phyloP scores from a whole-genome alignment of 2,888 invertebrate genomes.

The Thymelicus sylvestris region DNA sequence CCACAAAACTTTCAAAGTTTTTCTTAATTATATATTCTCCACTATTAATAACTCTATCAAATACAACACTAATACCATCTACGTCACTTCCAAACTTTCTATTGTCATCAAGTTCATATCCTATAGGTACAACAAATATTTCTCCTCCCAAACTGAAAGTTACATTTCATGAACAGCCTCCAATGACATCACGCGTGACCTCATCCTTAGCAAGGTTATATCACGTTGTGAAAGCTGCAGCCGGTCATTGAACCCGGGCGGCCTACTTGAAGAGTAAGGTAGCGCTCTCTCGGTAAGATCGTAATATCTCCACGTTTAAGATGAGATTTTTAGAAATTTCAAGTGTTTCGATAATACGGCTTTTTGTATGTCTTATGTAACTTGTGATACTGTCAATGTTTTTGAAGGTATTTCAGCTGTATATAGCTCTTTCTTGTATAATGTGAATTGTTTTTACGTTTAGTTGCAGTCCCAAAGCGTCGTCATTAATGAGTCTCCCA shows the following conservation, averaged over 20 bases:
- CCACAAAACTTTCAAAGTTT: background rate
- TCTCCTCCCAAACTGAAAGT: slow-evolving; percentile 26
- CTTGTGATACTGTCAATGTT: background rate
- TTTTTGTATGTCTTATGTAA: background rate
- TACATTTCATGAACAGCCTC: slow-evolving; percentile 30
- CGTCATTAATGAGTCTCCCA: too few relatives aligned
- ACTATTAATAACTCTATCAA: background rate
- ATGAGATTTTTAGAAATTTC: slow-evolving; percentile 33
- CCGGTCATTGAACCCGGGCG: slow-evolving; percentile 61
- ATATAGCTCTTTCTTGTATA: background rate
- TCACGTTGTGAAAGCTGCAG: slow-evolving; percentile 59
- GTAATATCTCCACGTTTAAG: slow-evolving; percentile 4
- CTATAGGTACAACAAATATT: background rate
- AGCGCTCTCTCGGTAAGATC: slow-evolving; percentile 31
- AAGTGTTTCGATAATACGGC: background rate
- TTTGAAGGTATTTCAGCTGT: background rate
- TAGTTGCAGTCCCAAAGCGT: background rate
- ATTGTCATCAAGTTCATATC: background rate
- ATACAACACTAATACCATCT: background rate
- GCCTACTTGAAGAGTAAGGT: slow-evolving; percentile 35
- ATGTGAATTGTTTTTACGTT: background rate
- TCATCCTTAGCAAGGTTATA: slow-evolving; percentile 62
- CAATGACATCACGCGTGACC: slow-evolving; percentile 58
- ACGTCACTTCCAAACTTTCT: background rate
- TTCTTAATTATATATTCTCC: too few relatives aligned